Evolutionary conservation across 2,888 invertebrate species (phyloP).

Genomic region (Altica lythri): DNA sequence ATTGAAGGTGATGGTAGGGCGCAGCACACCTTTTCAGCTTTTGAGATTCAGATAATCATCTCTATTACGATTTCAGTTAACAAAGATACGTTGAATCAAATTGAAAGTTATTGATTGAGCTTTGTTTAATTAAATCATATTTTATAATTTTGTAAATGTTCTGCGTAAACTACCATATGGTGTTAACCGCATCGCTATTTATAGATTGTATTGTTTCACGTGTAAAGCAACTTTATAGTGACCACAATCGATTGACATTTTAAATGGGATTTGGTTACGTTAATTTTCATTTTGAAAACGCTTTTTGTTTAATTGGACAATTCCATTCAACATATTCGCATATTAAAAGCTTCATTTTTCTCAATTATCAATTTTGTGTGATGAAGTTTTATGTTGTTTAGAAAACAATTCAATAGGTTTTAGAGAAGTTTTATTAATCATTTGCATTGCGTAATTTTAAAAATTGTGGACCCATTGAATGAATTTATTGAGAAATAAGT

Average conservation of each 20-base stretch:
- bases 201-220: constrained; percentile 13
- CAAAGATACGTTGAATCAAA: too few species aligned
- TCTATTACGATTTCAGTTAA: too few species aligned
- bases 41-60: too few species aligned
- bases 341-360: constrained; percentile 5
- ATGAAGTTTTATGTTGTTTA: constrained; percentile 1
- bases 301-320: constrained; percentile 13
- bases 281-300: constrained; percentile 17
- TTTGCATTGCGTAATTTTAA: too few species aligned
- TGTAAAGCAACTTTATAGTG: constrained; percentile 10
- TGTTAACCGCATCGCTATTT: constrained; percentile 2
- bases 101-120: too few species aligned
- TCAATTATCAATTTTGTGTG: neutral
- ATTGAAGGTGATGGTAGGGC: too few species aligned
- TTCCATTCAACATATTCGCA: constrained; percentile 10
- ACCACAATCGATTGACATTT: constrained; percentile 13
- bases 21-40: too few species aligned
- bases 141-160: neutral
- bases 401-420: neutral
- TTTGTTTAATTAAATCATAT: too few species aligned
- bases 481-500: too few species aligned
- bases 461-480: too few species aligned
- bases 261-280: constrained; percentile 17
- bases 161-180: neutral
- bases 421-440: too few species aligned